Percentiles rank a stretch among this genome's conserved stretches.
phyloP scores from a whole-genome alignment of 2,113 vertebrate genomes.

The Rhynchopsitta pachyrhyncha region DNA sequence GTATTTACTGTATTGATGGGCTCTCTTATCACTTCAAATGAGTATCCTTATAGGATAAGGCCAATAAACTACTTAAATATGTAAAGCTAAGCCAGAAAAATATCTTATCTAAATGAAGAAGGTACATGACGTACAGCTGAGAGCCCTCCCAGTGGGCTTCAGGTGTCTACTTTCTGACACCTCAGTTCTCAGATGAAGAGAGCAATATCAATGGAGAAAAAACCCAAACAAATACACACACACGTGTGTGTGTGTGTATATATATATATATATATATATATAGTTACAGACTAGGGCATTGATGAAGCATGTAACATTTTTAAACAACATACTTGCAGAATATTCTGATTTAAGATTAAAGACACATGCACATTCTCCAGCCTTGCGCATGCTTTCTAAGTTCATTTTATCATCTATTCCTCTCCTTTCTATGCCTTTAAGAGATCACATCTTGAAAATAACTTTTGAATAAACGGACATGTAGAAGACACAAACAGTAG shows the following conservation, averaged over 20 bases:
- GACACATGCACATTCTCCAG: neutral
- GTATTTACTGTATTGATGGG: slow-evolving; percentile 36
- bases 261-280: neutral
- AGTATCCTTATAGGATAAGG: neutral
- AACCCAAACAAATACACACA: neutral
- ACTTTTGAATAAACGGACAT: neutral
- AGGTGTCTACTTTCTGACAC: neutral
- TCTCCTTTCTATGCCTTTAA: neutral
- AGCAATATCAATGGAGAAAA: neutral
- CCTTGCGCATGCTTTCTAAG: neutral
- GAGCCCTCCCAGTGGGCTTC: neutral
- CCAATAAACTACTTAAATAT: neutral
- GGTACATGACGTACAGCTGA: neutral
- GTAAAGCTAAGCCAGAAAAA: slow-evolving; percentile 1
- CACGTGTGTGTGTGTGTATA: too few relatives aligned
- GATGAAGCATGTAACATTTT: neutral
- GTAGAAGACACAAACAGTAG: neutral
- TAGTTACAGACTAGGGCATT: neutral
- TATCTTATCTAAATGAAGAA: slow-evolving; percentile 20
- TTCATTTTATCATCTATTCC: neutral
- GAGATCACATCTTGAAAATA: neutral
- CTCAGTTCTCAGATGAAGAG: neutral
- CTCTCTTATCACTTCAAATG: slow-evolving; percentile 1
- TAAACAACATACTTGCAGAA: neutral
- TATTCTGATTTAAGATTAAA: neutral